Conservation (phyloP, 2,113 vertebrate species). For the Chiloscyllium plagiosum region DNA sequence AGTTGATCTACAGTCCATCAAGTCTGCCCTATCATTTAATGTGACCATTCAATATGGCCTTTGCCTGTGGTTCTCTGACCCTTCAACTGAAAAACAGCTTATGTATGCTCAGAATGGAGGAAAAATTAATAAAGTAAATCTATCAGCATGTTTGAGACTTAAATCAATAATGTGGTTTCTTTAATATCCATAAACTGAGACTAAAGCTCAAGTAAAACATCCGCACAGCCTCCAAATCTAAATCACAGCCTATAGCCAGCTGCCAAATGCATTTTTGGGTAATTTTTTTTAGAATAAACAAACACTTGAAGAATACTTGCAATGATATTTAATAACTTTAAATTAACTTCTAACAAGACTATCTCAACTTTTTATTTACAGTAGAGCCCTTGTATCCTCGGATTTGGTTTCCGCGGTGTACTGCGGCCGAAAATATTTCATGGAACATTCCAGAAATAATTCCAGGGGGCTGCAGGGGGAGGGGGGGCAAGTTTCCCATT, state of each 20-base stretch:
- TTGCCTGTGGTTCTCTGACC: not conserved
- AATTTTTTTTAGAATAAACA: not conserved
- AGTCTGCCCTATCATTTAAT: not conserved
- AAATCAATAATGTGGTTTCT: not conserved
- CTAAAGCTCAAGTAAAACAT: not conserved
- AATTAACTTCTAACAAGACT: not conserved
- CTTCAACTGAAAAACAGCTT: not conserved
- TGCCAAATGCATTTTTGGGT: not conserved
- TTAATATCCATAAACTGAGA: not conserved
- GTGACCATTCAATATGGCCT: not conserved
- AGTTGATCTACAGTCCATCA: not conserved
- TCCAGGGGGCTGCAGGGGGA: too few relatives aligned
- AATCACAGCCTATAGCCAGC: not conserved
- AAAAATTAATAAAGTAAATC: slow-evolving; percentile 1
- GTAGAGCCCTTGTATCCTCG: too few relatives aligned
- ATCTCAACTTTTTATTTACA: too few relatives aligned
- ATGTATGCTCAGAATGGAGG: not conserved
- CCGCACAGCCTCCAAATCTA: not conserved
- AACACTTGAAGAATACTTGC: not conserved
- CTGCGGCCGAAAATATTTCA: too few relatives aligned
- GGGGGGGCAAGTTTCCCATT: too few relatives aligned
- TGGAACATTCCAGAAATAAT: too few relatives aligned
- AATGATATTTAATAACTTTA: not conserved
- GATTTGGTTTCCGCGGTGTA: too few relatives aligned
- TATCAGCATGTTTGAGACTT: not conserved